Percentiles rank a stretch among this genome's conserved stretches.
Conservation (phyloP, 2,113 vertebrate species). For the Pithys albifrons region DNA sequence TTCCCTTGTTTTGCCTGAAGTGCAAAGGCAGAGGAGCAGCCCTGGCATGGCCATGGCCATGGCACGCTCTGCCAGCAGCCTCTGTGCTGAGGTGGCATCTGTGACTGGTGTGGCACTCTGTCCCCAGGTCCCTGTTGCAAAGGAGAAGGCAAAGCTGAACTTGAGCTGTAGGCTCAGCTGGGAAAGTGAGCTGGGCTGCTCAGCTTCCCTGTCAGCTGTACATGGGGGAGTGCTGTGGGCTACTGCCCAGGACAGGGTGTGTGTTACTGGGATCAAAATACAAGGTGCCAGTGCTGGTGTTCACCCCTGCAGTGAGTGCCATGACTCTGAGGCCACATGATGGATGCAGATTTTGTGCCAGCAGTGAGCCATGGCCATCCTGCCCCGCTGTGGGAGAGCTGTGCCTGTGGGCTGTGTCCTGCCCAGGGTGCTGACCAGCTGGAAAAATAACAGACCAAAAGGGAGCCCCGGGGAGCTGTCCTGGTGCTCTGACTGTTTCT, state of each 20-base stretch:
- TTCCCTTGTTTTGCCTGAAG: not conserved
- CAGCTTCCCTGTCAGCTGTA: not conserved
- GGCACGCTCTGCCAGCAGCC: not conserved
- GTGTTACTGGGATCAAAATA: not conserved
- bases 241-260: not conserved
- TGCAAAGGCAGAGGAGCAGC: not conserved
- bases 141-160: not conserved
- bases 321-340: not conserved
- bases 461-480: not conserved
- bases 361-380: not conserved
- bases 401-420: not conserved
- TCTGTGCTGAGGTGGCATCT: not conserved
- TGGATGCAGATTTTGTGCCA: not conserved
- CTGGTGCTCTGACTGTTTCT: not conserved
- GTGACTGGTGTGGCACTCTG: not conserved
- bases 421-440: not conserved
- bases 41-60: rapidly evolving
- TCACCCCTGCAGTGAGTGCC: rapidly evolving
- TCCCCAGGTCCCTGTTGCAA: not conserved
- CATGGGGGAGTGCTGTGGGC: not conserved
- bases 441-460: not conserved
- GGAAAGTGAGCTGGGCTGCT: not conserved
- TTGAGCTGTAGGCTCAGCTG: not conserved
- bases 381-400: not conserved
- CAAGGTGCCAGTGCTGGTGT: too few species aligned